Conservation (phyloP, 2,113 vertebrate species). For the Phrynocephalus versicolor region DNA sequence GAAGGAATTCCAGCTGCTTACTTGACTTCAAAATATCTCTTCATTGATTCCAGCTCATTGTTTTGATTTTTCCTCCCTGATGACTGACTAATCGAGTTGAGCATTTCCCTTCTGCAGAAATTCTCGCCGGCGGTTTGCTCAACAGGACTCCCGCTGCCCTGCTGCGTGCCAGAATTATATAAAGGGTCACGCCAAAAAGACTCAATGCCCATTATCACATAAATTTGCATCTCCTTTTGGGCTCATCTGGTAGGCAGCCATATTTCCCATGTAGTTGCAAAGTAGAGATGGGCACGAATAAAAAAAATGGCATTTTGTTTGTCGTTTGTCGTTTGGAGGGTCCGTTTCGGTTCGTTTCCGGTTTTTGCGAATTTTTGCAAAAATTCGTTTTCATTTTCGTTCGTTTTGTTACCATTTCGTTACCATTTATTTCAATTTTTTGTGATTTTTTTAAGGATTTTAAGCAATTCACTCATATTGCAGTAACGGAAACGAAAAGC, state of each 20-base stretch:
- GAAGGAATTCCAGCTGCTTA: slow-evolving; percentile 14
- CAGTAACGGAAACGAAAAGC: too few relatives aligned
- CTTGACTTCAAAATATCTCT: slow-evolving; percentile 4
- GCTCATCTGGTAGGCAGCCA: not conserved
- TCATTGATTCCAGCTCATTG: slow-evolving; percentile 29
- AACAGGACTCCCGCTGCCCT: not conserved
- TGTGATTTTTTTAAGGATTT: too few relatives aligned
- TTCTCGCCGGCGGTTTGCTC: slow-evolving; percentile 23
- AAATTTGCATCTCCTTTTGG: slow-evolving; percentile 32
- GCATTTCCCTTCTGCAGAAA: slow-evolving; percentile 22
- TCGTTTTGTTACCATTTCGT: too few relatives aligned
- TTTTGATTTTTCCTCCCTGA: not conserved
- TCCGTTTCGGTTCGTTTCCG: too few relatives aligned
- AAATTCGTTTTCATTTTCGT: too few relatives aligned
- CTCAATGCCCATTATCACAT: slow-evolving; percentile 30
- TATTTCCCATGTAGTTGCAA: not conserved
- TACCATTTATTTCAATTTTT: too few relatives aligned
- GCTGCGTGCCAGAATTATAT: slow-evolving; percentile 38
- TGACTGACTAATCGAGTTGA: slow-evolving; percentile 34
- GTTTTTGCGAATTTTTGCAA: too few relatives aligned
- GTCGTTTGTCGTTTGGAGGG: too few relatives aligned
- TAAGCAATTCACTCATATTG: too few relatives aligned
- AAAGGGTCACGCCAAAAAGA: slow-evolving; percentile 45
- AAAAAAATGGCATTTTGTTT: too few relatives aligned
- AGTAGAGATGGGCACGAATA: too few relatives aligned